Evolutionary conservation across 2,888 invertebrate genomes (phyloP).

Genomic region (Branchellion lobata): DNA sequence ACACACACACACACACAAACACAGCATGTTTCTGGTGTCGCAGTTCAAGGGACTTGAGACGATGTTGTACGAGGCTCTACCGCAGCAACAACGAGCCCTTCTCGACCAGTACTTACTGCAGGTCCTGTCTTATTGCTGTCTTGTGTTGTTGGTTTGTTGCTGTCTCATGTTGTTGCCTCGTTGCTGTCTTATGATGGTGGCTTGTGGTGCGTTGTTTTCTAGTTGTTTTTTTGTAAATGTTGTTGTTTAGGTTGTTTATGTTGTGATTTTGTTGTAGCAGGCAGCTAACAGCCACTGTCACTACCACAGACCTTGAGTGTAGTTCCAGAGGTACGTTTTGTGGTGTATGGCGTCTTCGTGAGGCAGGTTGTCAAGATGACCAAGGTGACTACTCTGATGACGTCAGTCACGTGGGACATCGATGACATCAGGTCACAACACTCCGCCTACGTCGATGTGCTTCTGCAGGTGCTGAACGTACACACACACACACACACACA

Average conservation of each 20-base stretch:
- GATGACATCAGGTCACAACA: slow-evolving; percentile 88
- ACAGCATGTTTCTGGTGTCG: slow-evolving; percentile 76
- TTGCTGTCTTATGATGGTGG: background rate
- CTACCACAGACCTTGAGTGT: slow-evolving; percentile 71
- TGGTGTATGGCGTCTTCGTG: slow-evolving; percentile 83
- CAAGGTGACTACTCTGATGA: slow-evolving; percentile 77
- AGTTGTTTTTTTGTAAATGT: background rate
- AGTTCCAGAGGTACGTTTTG: slow-evolving; percentile 75
- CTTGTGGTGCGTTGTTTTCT: background rate
- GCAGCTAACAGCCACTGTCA: too few relatives aligned
- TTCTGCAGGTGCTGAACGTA: slow-evolving; percentile 62
- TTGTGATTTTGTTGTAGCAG: too few relatives aligned
- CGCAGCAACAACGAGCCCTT: slow-evolving; percentile 67
- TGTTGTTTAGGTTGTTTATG: too few relatives aligned
- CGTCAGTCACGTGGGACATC: slow-evolving; percentile 81
- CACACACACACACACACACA: too few relatives aligned
- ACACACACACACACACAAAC: slow-evolving; percentile 46
- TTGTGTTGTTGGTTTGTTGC: too few relatives aligned
- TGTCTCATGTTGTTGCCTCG: too few relatives aligned
- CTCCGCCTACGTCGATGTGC: slow-evolving; percentile 73
- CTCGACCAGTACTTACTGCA: slow-evolving; percentile 64
- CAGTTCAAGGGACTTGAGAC: slow-evolving; percentile 82
- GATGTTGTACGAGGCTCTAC: slow-evolving; percentile 80
- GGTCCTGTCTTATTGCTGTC: too few relatives aligned
- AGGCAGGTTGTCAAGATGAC: slow-evolving; percentile 77